Conservation (phyloP, 2,888 invertebrate species). For the Tetragnatha montana region DNA sequence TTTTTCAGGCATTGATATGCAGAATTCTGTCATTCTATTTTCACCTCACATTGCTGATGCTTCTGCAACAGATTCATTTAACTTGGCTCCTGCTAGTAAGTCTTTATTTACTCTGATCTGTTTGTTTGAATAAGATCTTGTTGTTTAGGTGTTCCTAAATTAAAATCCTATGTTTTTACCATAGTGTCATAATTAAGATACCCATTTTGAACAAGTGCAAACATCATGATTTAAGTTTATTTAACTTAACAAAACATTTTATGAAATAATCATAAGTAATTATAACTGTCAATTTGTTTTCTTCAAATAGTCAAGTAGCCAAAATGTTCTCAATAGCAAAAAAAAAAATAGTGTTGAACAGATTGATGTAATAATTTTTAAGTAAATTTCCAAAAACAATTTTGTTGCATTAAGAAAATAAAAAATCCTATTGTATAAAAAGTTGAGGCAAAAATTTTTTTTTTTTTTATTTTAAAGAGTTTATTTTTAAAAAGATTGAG, state of each 20-base stretch:
- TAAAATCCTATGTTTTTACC: neutral
- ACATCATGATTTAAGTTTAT: neutral
- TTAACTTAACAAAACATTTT: neutral
- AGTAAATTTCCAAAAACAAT: too few relatives aligned
- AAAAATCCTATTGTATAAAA: too few relatives aligned
- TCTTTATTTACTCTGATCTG: neutral
- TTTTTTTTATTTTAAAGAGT: too few relatives aligned
- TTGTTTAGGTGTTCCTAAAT: neutral
- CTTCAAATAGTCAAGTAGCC: too few relatives aligned
- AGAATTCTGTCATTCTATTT: conserved; percentile 60
- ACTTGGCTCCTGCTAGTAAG: conserved; percentile 49
- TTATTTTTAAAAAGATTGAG: too few relatives aligned
- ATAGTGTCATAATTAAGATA: too few relatives aligned
- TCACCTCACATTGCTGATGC: conserved; percentile 54
- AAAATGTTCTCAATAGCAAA: too few relatives aligned
- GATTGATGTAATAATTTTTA: too few relatives aligned
- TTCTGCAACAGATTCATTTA: conserved; percentile 56
- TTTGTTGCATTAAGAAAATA: too few relatives aligned
- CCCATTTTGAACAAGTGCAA: neutral
- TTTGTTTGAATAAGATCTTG: neutral
- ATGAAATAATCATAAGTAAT: neutral
- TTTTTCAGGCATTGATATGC: conserved; percentile 50
- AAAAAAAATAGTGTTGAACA: too few relatives aligned
- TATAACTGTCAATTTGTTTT: too few relatives aligned
- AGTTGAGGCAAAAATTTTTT: too few relatives aligned